Percentiles rank a stretch among this genome's conserved stretches.
These are phyloP conservation scores for Alethe castanea DNA, from an alignment of 2,113 vertebrate genomes.

Conservation along the genomic window DNA sequence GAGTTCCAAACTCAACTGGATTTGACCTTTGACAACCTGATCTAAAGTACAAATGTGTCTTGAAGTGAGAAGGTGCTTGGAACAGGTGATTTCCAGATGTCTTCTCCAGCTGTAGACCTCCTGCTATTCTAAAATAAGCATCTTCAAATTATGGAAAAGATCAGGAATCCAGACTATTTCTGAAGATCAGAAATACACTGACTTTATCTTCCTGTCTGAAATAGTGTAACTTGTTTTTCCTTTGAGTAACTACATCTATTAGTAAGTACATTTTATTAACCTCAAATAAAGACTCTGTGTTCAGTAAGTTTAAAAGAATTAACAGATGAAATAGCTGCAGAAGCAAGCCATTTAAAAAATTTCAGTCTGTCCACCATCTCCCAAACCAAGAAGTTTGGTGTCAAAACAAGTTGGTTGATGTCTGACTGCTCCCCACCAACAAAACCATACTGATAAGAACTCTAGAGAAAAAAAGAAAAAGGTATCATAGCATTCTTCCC, in stretches of 20 bases:
- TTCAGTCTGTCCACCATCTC: background rate
- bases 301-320: background rate
- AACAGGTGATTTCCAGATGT: background rate
- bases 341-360: background rate
- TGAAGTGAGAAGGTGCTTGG: background rate
- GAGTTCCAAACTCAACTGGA: background rate
- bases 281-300: background rate
- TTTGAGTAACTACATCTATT: background rate
- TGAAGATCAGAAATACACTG: background rate
- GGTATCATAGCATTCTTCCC: background rate
- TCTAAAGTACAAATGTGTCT: background rate
- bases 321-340: background rate
- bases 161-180: background rate
- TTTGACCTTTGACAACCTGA: background rate
- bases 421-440: background rate
- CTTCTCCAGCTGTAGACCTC: background rate
- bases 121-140: background rate
- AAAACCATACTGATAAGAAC: background rate
- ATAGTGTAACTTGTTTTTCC: background rate
- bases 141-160: background rate
- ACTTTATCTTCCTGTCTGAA: background rate
- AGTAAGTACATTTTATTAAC: background rate
- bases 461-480: background rate
- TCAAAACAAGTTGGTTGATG: background rate
- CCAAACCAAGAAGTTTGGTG: background rate